Percentiles rank a stretch among this genome's conserved stretches.
Conservation (phyloP, 2,113 vertebrate genomes). For the Microtus richardsoni region DNA sequence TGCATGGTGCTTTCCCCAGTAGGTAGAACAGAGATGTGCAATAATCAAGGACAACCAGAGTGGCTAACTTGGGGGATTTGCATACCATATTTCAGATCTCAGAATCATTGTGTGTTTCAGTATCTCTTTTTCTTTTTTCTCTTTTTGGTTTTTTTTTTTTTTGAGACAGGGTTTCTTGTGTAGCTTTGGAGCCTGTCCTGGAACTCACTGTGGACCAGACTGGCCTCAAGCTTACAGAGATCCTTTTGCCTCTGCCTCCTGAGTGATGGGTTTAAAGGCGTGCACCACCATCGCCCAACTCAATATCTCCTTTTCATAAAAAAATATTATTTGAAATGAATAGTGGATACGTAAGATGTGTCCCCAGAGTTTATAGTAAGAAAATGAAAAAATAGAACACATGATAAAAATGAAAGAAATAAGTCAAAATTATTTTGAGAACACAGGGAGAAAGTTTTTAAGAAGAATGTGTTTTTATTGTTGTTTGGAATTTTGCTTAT, state of each 20-base stretch:
- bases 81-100: not conserved
- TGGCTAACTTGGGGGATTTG: not conserved
- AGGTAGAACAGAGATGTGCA: not conserved
- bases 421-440: conserved; percentile 1
- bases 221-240: too few relatives aligned
- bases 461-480: not conserved
- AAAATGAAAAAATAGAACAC: not conserved
- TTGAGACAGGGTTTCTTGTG: too few relatives aligned
- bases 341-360: not conserved
- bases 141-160: too few relatives aligned
- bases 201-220: too few relatives aligned
- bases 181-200: too few relatives aligned
- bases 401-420: not conserved
- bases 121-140: not conserved
- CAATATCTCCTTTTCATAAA: not conserved
- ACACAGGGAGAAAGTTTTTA: not conserved
- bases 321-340: not conserved
- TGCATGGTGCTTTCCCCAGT: not conserved
- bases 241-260: too few relatives aligned
- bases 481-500: not conserved
- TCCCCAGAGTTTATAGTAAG: not conserved
- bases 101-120: not conserved
- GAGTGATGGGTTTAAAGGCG: too few relatives aligned
- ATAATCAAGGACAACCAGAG: not conserved
- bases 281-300: not conserved